Evolutionary conservation across 2,797 vertebrate genomes (phyloP).

Genomic region (Pristis pectinata): DNA sequence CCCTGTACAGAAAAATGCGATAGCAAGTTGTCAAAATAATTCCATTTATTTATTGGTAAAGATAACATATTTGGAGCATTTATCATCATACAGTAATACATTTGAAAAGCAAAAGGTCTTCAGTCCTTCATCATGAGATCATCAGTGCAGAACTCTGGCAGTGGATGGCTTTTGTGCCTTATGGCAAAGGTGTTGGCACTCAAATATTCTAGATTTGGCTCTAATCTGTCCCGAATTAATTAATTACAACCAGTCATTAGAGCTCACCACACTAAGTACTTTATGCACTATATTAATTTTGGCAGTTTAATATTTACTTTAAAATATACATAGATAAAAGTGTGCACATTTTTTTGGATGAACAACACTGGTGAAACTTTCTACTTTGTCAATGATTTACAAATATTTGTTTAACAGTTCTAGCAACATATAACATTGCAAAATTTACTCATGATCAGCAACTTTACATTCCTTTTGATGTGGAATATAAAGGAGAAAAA

Average conservation of each 20-base stretch:
- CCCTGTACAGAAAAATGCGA: neutral
- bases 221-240: neutral
- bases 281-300: neutral
- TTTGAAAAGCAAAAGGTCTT: neutral
- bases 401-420: neutral
- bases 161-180: neutral
- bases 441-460: neutral
- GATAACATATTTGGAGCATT: neutral
- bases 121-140: neutral
- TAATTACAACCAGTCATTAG: neutral
- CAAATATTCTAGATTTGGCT: neutral
- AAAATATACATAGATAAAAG: neutral
- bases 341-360: neutral
- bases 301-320: neutral
- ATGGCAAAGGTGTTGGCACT: neutral
- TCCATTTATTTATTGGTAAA: neutral
- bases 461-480: neutral
- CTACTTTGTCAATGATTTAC: neutral
- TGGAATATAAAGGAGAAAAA: neutral
- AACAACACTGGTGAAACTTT: neutral
- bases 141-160: neutral
- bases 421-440: neutral
- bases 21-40: neutral
- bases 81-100: neutral
- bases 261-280: neutral